A percentile compares a stretch with the other conserved stretches of the same genome.
phyloP scores from a whole-genome alignment of 2,888 invertebrate species.

The Eremobia ochroleuca region DNA sequence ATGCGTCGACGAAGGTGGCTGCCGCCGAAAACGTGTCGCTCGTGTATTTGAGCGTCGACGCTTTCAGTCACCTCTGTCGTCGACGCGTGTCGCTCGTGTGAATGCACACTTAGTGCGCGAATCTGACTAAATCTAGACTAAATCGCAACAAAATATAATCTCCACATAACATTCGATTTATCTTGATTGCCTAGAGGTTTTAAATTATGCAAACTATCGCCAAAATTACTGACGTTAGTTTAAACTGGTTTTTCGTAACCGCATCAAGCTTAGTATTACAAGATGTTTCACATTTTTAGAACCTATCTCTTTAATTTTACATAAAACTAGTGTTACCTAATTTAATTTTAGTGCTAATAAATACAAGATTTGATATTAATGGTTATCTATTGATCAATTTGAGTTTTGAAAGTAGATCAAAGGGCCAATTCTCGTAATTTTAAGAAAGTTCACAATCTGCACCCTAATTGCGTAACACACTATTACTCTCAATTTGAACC shows the following conservation, averaged over 20 bases:
- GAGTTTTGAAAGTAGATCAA: no score
- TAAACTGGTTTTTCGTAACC: slow-evolving; percentile 12
- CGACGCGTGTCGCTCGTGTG: no score
- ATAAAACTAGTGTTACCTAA: slow-evolving; percentile 13
- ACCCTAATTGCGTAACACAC: no score
- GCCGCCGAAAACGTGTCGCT: no score
- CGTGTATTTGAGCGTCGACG: no score
- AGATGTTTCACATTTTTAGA: not conserved
- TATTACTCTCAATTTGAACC: no score
- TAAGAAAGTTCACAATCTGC: no score
- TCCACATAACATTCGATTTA: not conserved
- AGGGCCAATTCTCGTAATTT: no score
- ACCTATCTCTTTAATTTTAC: not conserved
- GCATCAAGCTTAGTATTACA: not conserved
- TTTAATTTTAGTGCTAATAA: slow-evolving; percentile 1
- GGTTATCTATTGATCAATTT: not conserved
- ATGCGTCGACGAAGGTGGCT: no score
- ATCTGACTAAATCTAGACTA: no score
- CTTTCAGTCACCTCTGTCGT: no score
- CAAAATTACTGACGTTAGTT: not conserved
- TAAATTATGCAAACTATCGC: slow-evolving; percentile 5
- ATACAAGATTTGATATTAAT: not conserved
- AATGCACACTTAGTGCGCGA: no score
- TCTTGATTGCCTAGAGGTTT: slow-evolving; percentile 1
- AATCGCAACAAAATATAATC: not conserved